Conservation (phyloP, 2,113 vertebrate genomes). For the Pelobates fuscus region DNA sequence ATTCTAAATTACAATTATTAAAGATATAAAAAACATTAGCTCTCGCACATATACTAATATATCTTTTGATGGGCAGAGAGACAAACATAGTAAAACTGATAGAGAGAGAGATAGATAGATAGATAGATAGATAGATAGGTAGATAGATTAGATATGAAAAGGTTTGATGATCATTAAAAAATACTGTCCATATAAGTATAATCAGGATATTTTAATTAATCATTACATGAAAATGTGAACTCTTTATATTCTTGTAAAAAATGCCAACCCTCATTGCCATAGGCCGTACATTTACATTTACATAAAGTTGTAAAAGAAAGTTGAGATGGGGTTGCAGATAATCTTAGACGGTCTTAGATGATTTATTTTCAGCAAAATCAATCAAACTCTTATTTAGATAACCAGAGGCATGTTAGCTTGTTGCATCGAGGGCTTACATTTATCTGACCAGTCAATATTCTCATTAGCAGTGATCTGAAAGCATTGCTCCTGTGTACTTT, state of each 20-base stretch:
- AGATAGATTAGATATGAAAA: too few species aligned
- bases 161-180: too few species aligned
- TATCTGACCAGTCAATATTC: slow-evolving; percentile 59
- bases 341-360: slow-evolving; percentile 61
- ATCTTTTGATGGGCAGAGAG: too few species aligned
- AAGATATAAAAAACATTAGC: too few species aligned
- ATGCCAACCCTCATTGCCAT: slow-evolving; percentile 58
- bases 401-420: slow-evolving; percentile 59
- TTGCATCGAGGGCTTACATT: slow-evolving; percentile 57
- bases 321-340: slow-evolving; percentile 61
- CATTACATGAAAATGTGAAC: slow-evolving; percentile 60
- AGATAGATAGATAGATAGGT: too few species aligned
- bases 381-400: slow-evolving; percentile 65
- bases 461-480: slow-evolving; percentile 55
- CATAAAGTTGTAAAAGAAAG: slow-evolving; percentile 59
- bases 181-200: too few species aligned
- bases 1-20: too few species aligned
- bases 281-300: slow-evolving; percentile 63
- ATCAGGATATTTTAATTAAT: too few species aligned
- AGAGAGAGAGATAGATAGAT: too few species aligned
- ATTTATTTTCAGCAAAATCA: slow-evolving; percentile 62
- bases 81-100: too few species aligned
- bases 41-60: too few species aligned
- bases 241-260: too few species aligned
- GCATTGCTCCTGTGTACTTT: slow-evolving; percentile 32